phyloP scores from a whole-genome alignment of 2,797 vertebrate species.

The Malacoraja senta region DNA sequence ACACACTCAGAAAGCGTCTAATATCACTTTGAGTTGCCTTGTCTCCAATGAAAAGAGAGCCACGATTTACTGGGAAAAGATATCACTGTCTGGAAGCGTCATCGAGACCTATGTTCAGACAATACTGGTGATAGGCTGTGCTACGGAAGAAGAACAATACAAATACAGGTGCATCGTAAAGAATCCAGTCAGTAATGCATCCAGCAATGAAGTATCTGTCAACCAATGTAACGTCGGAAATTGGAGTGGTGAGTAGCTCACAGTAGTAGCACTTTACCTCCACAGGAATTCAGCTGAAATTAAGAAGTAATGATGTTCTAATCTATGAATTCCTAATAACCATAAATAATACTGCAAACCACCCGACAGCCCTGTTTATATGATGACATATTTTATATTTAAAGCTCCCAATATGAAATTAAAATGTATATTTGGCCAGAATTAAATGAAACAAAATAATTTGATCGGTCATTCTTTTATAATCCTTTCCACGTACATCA shows the following conservation, averaged over 20 bases:
- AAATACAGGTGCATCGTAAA: not conserved
- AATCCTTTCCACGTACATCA: too few relatives aligned
- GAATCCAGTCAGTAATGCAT: not conserved
- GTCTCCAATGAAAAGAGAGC: not conserved
- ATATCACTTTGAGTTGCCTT: constrained; percentile 11
- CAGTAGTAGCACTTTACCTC: not conserved
- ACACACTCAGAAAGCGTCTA: not conserved
- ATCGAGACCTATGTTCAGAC: not conserved
- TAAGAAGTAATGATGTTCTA: too few relatives aligned
- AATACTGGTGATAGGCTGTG: not conserved
- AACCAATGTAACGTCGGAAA: not conserved
- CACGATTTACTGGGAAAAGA: not conserved
- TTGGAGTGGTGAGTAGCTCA: not conserved
- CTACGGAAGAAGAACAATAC: not conserved
- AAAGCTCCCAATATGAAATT: too few relatives aligned
- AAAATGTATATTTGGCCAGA: too few relatives aligned
- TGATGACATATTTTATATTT: too few relatives aligned
- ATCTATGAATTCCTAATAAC: too few relatives aligned
- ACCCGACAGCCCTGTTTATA: too few relatives aligned
- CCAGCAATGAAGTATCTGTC: not conserved
- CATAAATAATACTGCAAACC: too few relatives aligned
- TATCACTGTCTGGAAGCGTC: not conserved
- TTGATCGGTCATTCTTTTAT: too few relatives aligned
- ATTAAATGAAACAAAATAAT: too few relatives aligned
- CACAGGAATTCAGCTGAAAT: too few relatives aligned